Percentiles rank a stretch among this genome's conserved stretches.
These are phyloP conservation scores for Nymphalis polychloros DNA, from an alignment of 2,888 invertebrate species.

Conservation along the genomic window DNA sequence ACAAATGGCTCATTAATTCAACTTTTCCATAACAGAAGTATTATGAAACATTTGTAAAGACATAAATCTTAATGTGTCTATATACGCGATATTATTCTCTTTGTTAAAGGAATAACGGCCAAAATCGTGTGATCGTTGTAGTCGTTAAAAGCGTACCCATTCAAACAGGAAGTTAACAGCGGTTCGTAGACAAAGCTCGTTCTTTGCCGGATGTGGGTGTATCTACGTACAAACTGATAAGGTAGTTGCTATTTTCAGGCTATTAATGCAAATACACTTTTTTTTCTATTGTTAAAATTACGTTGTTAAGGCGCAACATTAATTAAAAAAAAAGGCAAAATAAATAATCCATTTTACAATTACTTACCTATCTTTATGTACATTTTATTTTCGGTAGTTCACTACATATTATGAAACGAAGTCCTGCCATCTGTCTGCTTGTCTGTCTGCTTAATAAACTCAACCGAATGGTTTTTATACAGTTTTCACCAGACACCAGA, in stretches of 20 bases:
- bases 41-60: constrained; percentile 63
- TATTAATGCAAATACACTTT: constrained; percentile 27
- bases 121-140: constrained; percentile 23
- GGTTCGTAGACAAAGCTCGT: constrained; percentile 56
- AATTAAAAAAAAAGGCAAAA: too few relatives aligned
- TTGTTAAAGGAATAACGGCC: neutral
- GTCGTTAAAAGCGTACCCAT: constrained; percentile 59
- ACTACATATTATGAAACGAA: too few relatives aligned
- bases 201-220: constrained; percentile 54
- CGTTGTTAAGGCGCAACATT: neutral
- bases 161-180: constrained; percentile 51
- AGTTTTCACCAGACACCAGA: too few relatives aligned
- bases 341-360: too few relatives aligned
- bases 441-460: too few relatives aligned
- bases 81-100: constrained; percentile 20
- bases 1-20: constrained; percentile 60
- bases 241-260: constrained; percentile 32
- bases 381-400: too few relatives aligned
- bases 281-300: neutral
- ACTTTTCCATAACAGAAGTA: constrained; percentile 55
- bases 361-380: too few relatives aligned
- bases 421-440: too few relatives aligned
- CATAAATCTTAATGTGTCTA: constrained; percentile 60
- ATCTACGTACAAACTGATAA: constrained; percentile 39
- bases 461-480: too few relatives aligned